Evolutionary conservation across 2,797 vertebrate species (phyloP), one percentile per base, ranked within the genome.

Genomic region (Neosalanx taihuensis): DNA sequence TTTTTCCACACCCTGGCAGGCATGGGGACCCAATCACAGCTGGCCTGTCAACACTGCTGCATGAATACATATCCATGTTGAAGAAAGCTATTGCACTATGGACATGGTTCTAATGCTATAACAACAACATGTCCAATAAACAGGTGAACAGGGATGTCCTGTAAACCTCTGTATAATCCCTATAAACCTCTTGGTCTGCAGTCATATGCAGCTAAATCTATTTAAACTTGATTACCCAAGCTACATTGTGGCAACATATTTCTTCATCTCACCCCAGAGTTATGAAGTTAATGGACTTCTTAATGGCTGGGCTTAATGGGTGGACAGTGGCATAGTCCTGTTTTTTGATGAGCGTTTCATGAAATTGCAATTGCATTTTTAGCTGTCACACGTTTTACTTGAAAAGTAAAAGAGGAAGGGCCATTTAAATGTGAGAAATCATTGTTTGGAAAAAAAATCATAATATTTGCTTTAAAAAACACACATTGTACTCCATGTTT

Each of bases 1-100:
- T 70, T 70, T 74, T 70, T 74, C 67, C 72, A 70, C 72, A 56
- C 29, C 66, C 65, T 9, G n/a, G 13, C 58, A 31, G 58, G 37
- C 31, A 60, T 6, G 30, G 60, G 6, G 15, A 37, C 61, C 10
- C 30, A 57, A 69, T 74, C 66, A 64, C 20, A n/a, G 72, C 72
- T 2, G 17, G 30, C 17, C 33, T 37, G 72, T 30, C 46, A 37
- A 69, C 46, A 26, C 66, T 20, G 53, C 3, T 30, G 6, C 57
- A 49, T 35, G 49, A n/a, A 31, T 33, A 51, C 6, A 30, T 33
- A 65, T 29, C 41, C 15, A 65, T 4, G 37, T 31, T n/a, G 49
- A 56, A 60, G 26, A 35, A 30, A 64, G 59, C 15, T 30, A 6
- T 18, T 49, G 57, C 58, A 18, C 4, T 9, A 20, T 46, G 13